Evolutionary conservation across 2,797 vertebrate genomes (phyloP), one percentile per base, ranked within the genome.

Genomic region (Sciurus carolinensis): DNA sequence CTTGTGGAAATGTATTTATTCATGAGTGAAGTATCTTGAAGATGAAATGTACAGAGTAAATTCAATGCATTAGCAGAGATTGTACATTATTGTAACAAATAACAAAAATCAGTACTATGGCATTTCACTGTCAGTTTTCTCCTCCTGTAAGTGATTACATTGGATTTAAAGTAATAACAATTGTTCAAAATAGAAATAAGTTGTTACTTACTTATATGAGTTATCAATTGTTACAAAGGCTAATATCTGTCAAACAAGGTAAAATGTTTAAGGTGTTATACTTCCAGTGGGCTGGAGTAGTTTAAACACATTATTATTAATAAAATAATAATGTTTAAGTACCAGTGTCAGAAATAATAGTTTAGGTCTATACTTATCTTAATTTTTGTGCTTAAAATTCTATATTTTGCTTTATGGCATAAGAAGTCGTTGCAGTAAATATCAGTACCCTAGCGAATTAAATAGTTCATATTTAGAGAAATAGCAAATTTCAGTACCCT

Each of bases 181-280:
- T 88, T 96, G 75, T 84, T 96, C 36, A 83, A 95, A 92, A 87
- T 76, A 87, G 47, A 36, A 93, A 54, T 83, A 86, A 73, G 33
- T 62, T 67, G 18, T 42, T 67, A 86, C 52, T 26, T 67, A 90
- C n/a, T 44, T 88, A 17, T 22, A 13, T 67, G 62, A 88, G 30
- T 81, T 88, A 71, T 94, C 81, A 95, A 67, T 83, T 92, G 26
- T 66, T 86, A 42, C 13, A 79, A 89, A 93, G 26, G 33, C 12
- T 92, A 95, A 75, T 71, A 91, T 20, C 42, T 95, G 52, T 83
- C 87, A 94, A 72, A 90, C 33, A 30, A 52, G 24, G 22, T 9
- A 44, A 87, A 82, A 72, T 26, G n/a, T 66, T 91, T 62, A 75
- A 96, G 77, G 20, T 73, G 26, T 30, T 80, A 62, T 50, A 72